Base-by-base conservation (phyloP, 2,888 invertebrate genomes). In the Pristionchus mayeri region DNA sequence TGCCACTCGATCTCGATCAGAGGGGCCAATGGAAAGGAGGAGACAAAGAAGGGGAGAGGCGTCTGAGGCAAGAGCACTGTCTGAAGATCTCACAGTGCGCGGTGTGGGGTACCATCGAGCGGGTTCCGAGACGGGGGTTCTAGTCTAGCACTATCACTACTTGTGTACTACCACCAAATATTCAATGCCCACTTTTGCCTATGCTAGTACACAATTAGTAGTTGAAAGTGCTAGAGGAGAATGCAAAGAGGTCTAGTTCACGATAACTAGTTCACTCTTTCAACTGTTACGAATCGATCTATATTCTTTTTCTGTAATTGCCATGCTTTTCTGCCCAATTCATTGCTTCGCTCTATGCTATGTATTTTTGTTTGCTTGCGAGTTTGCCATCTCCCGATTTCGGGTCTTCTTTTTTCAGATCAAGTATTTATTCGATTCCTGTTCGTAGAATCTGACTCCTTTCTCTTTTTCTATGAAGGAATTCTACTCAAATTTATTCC, bases 31-130 rank as follows among this genome's bases (percentile, higher is more conserved):
- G 21, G 50, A 50, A 21, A 27, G 11, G 21, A 18, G 78, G 24
- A 16, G 48, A 27, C 11, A 50, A 50, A 16, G 30, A 18, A 52
- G 50, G 48, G 78, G 40, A 24, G 71, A 71, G n/a, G 44, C 71
- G 71, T 71, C 71, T 71, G 71, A 44, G 71, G 71, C 71, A 71
- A 40, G 71, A 44, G 44, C 71, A 71, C 71, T 44, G 71, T 71
- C 71, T 0, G 71, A 71, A 24, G 71, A 71, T 71, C 40, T 71
- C 40, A 71, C 71, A 21, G 71, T 71, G 71, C 40, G 37, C 24
- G 71, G 71, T 24, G 71, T 71, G n/a, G 71, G 71, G 71, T 71
- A 71, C 24, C 30, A 21, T 44, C 21, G 24, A 3, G 37, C 71
- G 71, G 71, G 71, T 44, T 13, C n/a, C n/a, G 21, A 9, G 9